Evolutionary conservation across 2,888 invertebrate species (phyloP), one percentile per base, ranked within the genome.

Genomic region (Halocaridina rubra): DNA sequence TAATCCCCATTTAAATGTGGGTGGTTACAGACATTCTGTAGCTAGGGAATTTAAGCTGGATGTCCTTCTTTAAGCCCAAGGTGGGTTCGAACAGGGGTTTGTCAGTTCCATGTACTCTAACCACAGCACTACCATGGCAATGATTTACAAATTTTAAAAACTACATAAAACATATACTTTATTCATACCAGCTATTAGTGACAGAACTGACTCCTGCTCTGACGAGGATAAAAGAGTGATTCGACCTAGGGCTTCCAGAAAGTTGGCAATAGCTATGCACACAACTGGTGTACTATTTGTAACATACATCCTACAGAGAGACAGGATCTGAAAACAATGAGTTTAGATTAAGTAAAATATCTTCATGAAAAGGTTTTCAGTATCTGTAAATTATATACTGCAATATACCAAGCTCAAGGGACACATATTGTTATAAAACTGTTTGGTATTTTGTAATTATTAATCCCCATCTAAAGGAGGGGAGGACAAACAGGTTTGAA

Each of bases 221-320:
- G 39, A 13, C n/a, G 72, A 80, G 10, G 64, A 22, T 16, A 74
- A 2, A 46, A 80, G 39, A 10, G 32, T 10, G 61, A 71, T 72
- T 2, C 29, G 64, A 3, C 80, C 80, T 27, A 74, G 29, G 4
- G 80, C 61, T 59, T 27, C 74, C 32, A 80, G 19, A n/a, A 80
- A 39, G 29, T 39, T 59, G 39, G 72, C 72, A 10, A 74, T 16
- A 22, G 33, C 27, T 33, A 80, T 16, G 22, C 33, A 32, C 27
- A 80, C 39, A 16, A 59, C 29, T 27, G 61, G 46, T 33, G 80
- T 72, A 32, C 39, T 61, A 10, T 22, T n/a, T 5, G 29, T 24
- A 27, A 32, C 24, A 29, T 61, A 22, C 22, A 24, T 33, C 24
- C 61, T 77, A 24, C 59, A 59, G 39, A 64, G 5, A 24, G 24